phyloP scores from a whole-genome alignment of 2,888 invertebrate species.

The Oithona nana region DNA sequence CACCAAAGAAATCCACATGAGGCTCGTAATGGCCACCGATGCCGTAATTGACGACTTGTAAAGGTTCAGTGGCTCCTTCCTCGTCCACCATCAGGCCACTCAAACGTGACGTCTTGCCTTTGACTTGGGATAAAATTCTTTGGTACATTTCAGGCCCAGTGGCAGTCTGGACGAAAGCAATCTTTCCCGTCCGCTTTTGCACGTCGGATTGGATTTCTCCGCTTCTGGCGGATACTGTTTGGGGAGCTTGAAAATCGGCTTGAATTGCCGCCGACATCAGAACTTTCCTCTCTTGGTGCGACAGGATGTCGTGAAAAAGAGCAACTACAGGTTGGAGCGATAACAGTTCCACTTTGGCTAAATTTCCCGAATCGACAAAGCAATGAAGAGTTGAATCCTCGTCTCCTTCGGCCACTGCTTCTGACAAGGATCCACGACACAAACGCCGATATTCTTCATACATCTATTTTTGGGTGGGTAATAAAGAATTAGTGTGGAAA shows the following conservation, averaged over 20 bases:
- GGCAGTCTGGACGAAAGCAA: neutral
- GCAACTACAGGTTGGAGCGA: neutral
- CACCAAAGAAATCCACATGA: conserved; percentile 23
- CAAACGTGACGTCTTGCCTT: neutral
- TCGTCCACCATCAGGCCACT: neutral
- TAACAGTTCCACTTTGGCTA: neutral
- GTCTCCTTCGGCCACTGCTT: too few relatives aligned
- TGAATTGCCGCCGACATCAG: neutral
- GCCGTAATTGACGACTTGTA: conserved; percentile 32
- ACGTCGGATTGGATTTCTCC: neutral
- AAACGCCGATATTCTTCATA: too few relatives aligned
- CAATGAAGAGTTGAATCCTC: too few relatives aligned
- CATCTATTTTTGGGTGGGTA: too few relatives aligned
- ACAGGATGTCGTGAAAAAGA: neutral
- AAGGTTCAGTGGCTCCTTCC: conserved; percentile 28
- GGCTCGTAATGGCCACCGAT: conserved; percentile 32
- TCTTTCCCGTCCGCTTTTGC: neutral
- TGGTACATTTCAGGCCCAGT: too few relatives aligned
- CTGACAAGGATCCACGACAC: too few relatives aligned
- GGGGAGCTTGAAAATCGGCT: neutral
- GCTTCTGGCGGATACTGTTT: neutral
- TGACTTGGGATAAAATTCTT: too few relatives aligned
- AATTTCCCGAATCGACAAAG: neutral
- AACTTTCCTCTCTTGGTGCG: neutral
- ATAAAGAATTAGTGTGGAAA: too few relatives aligned